Percentiles rank a stretch among this genome's conserved stretches.
Conservation (phyloP, 2,797 vertebrate species). For the Chaenodraco wilsoni region DNA sequence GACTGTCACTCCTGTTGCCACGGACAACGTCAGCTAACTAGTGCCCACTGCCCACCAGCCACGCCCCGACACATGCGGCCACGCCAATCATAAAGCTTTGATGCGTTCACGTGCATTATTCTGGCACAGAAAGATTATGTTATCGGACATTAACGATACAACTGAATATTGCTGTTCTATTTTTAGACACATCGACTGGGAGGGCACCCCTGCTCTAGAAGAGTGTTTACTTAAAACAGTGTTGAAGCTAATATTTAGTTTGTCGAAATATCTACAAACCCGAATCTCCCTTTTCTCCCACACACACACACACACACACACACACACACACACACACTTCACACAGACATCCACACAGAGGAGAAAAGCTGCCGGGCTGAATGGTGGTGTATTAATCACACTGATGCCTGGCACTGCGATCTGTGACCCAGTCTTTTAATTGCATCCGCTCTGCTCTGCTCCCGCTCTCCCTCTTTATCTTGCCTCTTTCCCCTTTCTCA, state of each 20-base stretch:
- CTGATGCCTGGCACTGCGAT: conserved; percentile 77
- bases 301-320: background rate
- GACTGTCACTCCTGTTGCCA: no score
- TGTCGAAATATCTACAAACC: background rate
- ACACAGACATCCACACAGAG: conserved; percentile 12
- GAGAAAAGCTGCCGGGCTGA: conserved; percentile 74
- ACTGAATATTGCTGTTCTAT: no score
- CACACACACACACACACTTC: conserved; percentile 23
- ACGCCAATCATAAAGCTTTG: no score
- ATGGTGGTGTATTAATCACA: conserved; percentile 78
- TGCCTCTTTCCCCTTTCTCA: conserved; percentile 61
- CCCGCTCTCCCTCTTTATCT: conserved; percentile 78
- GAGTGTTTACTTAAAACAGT: conserved; percentile 4
- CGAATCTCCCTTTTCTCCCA: no score
- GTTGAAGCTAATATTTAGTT: background rate
- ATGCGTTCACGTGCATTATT: no score
- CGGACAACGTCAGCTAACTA: no score
- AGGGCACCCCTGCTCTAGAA: background rate
- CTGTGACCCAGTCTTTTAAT: conserved; percentile 85
- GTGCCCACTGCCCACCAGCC: no score
- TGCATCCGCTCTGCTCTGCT: conserved; percentile 82
- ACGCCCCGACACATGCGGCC: no score
- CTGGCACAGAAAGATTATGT: no score
- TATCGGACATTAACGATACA: no score
- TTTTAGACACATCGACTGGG: no score